phyloP scores from a whole-genome alignment of 2,797 vertebrate genomes.

The Monodelphis domestica region DNA sequence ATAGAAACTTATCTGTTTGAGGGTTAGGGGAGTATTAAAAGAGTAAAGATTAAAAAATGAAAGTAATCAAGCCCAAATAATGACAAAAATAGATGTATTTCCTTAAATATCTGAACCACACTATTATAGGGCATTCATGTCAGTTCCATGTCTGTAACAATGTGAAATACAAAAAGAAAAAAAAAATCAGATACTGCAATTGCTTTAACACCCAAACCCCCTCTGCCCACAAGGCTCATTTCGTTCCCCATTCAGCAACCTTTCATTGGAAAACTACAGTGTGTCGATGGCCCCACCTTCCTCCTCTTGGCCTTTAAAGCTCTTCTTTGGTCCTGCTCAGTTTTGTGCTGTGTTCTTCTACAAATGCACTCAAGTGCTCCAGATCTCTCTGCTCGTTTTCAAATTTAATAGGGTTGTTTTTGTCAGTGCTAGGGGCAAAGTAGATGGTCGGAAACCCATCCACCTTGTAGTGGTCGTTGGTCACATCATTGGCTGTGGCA shows the following conservation, averaged over 20 bases:
- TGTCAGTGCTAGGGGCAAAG: conserved; percentile 91
- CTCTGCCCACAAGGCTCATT: conserved; percentile 53
- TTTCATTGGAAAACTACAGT: conserved; percentile 52
- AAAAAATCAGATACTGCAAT: conserved; percentile 70
- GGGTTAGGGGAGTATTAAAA: conserved; percentile 63
- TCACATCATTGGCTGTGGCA: conserved; percentile 93
- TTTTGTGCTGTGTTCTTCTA: conserved; percentile 93
- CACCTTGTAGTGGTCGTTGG: conserved; percentile 90
- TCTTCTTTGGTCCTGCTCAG: conserved; percentile 90
- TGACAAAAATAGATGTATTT: conserved; percentile 87
- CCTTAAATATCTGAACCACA: conserved; percentile 79
- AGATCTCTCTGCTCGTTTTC: conserved; percentile 92
- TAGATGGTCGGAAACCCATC: conserved; percentile 99
- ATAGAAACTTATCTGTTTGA: conserved; percentile 57
- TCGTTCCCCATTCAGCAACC: neutral
- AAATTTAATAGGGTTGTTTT: conserved; percentile 93
- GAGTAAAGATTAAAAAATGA: conserved; percentile 62
- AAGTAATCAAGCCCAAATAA: conserved; percentile 77
- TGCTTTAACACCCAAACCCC: conserved; percentile 63
- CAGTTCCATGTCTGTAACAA: conserved; percentile 82
- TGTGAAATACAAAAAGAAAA: conserved; percentile 74
- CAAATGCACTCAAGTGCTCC: conserved; percentile 93
- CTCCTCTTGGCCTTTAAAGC: conserved; percentile 86
- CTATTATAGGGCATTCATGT: conserved; percentile 77
- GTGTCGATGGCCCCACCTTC: conserved; percentile 24